Base-by-base conservation (phyloP, 1,140 invertebrate species). In the Palaemon carinicauda region DNA sequence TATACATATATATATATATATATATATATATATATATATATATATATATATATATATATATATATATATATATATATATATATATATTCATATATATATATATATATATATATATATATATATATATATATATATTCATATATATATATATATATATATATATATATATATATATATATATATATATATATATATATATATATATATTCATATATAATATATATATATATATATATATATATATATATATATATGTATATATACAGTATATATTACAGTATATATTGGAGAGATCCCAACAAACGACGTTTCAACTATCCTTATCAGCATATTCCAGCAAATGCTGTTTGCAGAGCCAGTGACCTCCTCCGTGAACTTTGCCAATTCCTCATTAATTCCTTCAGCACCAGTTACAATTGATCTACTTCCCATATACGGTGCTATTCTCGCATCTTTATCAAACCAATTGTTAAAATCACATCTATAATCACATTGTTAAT, bases 201-300 rank as follows among this genome's bases (percentile, higher is more conserved):
- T 60, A 60, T 60, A 60, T 60, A 60, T 60, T 14, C 17, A 60
- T 60, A 60, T 60, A 60, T 60, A 27, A 60, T 60, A 60, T 60
- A 60, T 60, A 60, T 60, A 60, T 60, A 60, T 60, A 60, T 60
- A 60, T 60, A 60, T 60, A 60, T 60, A 60, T 60, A 60, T 60
- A 60, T 60, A 12, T 60, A 60, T 60, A 60, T 60, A 60, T 60
- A 60, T 12, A 60, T 60, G 14, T 12, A n/a, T 60, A 60, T 12
- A 60, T 60, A 60, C 21, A 60, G n/a, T n/a, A n/a, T n/a, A n/a
- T n/a, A n/a, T n/a, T n/a, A n/a, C n/a, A n/a, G n/a, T n/a, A n/a
- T n/a, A n/a, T n/a, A n/a, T n/a, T n/a, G n/a, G n/a, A n/a, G n/a
- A n/a, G n/a, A n/a, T n/a, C n/a, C n/a, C n/a, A n/a, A n/a, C n/a